phyloP scores from a whole-genome alignment of 2,888 invertebrate genomes.

The Meloe dianella region DNA sequence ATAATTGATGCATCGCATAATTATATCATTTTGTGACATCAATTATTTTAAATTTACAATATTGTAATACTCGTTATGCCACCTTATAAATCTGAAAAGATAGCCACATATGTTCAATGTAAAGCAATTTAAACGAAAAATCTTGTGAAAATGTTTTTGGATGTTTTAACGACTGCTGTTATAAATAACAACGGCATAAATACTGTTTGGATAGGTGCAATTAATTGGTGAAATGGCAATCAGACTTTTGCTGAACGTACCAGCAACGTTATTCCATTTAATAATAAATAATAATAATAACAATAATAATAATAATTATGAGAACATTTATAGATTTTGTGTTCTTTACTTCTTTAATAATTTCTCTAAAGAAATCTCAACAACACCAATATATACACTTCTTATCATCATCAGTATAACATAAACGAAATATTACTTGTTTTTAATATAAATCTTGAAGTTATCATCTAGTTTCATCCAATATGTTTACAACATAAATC shows the following conservation, averaged over 20 bases:
- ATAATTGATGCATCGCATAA: neutral
- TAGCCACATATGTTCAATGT: slow-evolving; percentile 5
- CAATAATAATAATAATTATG: neutral
- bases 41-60: slow-evolving; percentile 29
- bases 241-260: slow-evolving; percentile 17
- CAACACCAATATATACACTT: neutral
- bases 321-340: neutral
- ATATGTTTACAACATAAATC: slow-evolving; percentile 11
- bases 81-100: slow-evolving; percentile 24
- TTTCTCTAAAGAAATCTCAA: neutral
- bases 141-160: slow-evolving; percentile 26
- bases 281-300: slow-evolving; percentile 14
- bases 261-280: slow-evolving; percentile 9
- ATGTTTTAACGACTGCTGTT: slow-evolving; percentile 23
- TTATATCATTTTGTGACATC: slow-evolving; percentile 10
- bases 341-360: neutral
- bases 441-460: slow-evolving; percentile 18
- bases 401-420: slow-evolving; percentile 3
- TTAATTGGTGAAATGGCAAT: slow-evolving; percentile 32
- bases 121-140: slow-evolving; percentile 30
- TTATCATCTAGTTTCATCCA: slow-evolving; percentile 27
- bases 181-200: slow-evolving; percentile 32
- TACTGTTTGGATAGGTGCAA: slow-evolving; percentile 22
- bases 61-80: slow-evolving; percentile 19
- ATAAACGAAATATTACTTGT: slow-evolving; percentile 21